Base-by-base conservation (phyloP, 2,888 invertebrate species). In the Lepidocyrtoides sp. region DNA sequence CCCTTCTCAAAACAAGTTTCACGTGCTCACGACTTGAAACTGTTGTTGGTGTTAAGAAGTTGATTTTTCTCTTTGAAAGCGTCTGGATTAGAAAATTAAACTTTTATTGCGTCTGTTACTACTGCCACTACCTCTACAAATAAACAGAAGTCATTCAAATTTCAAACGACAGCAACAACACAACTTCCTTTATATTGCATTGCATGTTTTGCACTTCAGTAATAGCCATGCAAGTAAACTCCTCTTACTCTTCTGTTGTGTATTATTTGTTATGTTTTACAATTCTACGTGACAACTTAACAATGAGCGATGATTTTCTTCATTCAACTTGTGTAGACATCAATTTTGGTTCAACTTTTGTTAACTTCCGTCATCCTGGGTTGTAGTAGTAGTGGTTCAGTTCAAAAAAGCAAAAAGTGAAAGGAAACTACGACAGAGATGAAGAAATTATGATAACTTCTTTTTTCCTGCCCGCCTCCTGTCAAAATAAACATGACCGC, bases 381-480 rank as follows among this genome's bases (percentile, higher is more conserved):
- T 72, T n/a, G 4, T 17, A n/a, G 0, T 72, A 20, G 66, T 23
- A 36, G 10, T 44, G 2, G 41, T 12, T 36, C 36, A 36, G 17
- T 57, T 17, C 7, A 57, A 20, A 20, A n/a, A 66, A 1, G 32
- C 1, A 66, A 17, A 20, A 57, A 57, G 20, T 20, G 26, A 26
- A 36, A 20, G 72, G n/a, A 1, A 72, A 32, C 5, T 4, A 3
- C 12, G 44, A 72, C 2, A 26, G 29, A 51, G 75, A 86, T 86
- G 72, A 75, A 86, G 86, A 72, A 75, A 75, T 86, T 86, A 51
- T 75, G 86, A 86, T 86, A 86, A 75, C 66, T 69, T 69, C 51
- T 66, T 63, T 66, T n/a, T 51, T 77, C 77, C 51, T 77, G 26
- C 60, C 57, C 36, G 81, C 81, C 81, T 81, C 57, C 81, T 81